Evolutionary conservation across 1,140 invertebrate genomes (phyloP).

Genomic region (Ceratoteleas bidentatus): DNA sequence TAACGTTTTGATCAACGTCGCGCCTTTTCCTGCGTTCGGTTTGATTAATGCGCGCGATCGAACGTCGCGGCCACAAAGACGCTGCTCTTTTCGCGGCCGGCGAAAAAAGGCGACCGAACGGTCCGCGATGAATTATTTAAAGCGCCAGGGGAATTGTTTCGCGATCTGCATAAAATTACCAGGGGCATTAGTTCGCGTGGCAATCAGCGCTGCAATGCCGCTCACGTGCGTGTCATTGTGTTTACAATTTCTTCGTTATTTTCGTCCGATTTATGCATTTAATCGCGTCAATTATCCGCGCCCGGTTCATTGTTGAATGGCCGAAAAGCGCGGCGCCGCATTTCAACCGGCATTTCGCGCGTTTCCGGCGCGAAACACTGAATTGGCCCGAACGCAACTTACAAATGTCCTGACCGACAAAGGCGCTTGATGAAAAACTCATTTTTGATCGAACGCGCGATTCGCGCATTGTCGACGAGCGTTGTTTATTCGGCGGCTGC

Average conservation of each 20-base stretch:
- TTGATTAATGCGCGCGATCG: conserved; percentile 43
- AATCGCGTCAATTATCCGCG: conserved; percentile 52
- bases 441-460: conserved; percentile 15
- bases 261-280: conserved; percentile 61
- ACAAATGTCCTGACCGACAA: conserved; percentile 18
- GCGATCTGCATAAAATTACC: conserved; percentile 50
- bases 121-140: conserved; percentile 48
- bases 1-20: conserved; percentile 42
- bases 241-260: conserved; percentile 64
- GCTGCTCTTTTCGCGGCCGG: conserved; percentile 10
- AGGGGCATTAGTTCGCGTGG: conserved; percentile 33
- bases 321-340: neutral
- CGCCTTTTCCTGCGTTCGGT: conserved; percentile 25
- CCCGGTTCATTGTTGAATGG: conserved; percentile 38
- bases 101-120: conserved; percentile 16
- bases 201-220: conserved; percentile 45
- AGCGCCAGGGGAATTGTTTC: conserved; percentile 19
- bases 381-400: conserved; percentile 24
- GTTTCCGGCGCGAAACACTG: conserved; percentile 19
- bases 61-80: conserved; percentile 14
- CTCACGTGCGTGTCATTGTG: conserved; percentile 58
- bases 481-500: too few species aligned
- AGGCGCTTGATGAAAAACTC: conserved; percentile 32
- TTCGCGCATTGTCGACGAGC: too few species aligned
- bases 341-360: conserved; percentile 18